Base-by-base conservation (phyloP, 92 coral and sea anemone genomes). In the Parazoanthus swiftii region DNA sequence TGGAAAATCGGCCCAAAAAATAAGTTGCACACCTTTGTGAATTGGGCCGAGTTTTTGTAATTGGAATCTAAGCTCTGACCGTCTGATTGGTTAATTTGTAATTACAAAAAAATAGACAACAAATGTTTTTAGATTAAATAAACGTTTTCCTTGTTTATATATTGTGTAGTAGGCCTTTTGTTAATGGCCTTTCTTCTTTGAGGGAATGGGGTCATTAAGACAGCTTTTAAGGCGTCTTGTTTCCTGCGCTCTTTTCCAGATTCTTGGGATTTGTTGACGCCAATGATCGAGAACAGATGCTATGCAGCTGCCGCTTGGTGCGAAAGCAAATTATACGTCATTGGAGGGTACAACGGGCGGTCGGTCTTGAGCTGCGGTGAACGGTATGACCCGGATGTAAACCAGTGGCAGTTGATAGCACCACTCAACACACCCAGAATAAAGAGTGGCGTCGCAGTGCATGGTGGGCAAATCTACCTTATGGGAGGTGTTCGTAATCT, bases 301-400 rank as follows among this genome's bases (percentile, higher is more conserved):
- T 83, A 91, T 77, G 95, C 97, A 1, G 91, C 92, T 25, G 95
- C 97, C 10, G 94, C 92, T 56, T 82, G 88, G 25, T 81, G 88
- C 77, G 90, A 91, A 66, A 88, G 88, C 35, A 94, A 93, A 76
- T 85, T 96, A 88, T 93, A 83, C 84, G 91, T 93, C 81, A 85
- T 93, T 77, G 99, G 99, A 21, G 99, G 99, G 44, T 92, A 89
- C 85, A 93, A 96, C 77, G 98, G 98, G 8, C 66, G 74, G 20
- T 43, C 66, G 29, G 93, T 90, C 4, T 92, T 94, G 44, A 43
- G 84, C 70, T 92, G 98, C 2, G 96, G 90, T 43, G 99, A 96
- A 80, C 90, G 93, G 38, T 96, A 91, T 90, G 92, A 96, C 90
- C 89, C 92, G 35, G 86, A 82, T 54, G 65, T 65, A 13, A 84